A percentile compares a stretch with the other conserved stretches of the same genome.
Conservation (phyloP, 1,140 invertebrate species). For the Meloidogyne exigua region DNA sequence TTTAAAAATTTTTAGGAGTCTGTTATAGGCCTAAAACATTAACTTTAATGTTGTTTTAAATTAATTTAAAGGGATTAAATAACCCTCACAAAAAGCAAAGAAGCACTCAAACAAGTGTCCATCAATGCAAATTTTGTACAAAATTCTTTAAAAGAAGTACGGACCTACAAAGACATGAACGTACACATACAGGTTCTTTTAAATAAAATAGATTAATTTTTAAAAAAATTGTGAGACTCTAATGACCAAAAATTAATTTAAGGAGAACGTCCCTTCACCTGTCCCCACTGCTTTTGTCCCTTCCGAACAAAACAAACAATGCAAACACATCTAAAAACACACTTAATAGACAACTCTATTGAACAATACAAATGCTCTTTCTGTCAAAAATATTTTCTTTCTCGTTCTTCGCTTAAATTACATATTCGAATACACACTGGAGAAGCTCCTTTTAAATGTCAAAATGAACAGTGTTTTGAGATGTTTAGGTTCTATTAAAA, state of each 20-base stretch:
- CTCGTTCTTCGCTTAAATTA: constrained; percentile 18
- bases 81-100: not conserved
- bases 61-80: not conserved
- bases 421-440: constrained; percentile 18
- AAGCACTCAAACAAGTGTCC: not conserved
- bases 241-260: not conserved
- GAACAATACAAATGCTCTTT: constrained; percentile 10
- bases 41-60: no score
- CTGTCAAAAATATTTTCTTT: constrained; percentile 19
- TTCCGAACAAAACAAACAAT: constrained; percentile 7
- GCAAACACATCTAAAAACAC: constrained; percentile 10
- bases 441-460: constrained; percentile 16
- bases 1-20: no score
- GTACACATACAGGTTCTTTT: constrained; percentile 15
- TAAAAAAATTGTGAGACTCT: no score
- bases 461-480: not conserved
- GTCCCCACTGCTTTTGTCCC: not conserved
- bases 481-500: constrained; percentile 4
- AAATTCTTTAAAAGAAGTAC: not conserved
- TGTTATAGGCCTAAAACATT: no score
- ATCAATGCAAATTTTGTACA: constrained; percentile 6
- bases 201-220: not conserved
- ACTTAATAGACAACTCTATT: not conserved
- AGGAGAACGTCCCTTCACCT: constrained; percentile 21
- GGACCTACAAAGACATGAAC: constrained; percentile 10